Base-by-base conservation (phyloP, 2,113 vertebrate genomes). In the Caretta caretta region DNA sequence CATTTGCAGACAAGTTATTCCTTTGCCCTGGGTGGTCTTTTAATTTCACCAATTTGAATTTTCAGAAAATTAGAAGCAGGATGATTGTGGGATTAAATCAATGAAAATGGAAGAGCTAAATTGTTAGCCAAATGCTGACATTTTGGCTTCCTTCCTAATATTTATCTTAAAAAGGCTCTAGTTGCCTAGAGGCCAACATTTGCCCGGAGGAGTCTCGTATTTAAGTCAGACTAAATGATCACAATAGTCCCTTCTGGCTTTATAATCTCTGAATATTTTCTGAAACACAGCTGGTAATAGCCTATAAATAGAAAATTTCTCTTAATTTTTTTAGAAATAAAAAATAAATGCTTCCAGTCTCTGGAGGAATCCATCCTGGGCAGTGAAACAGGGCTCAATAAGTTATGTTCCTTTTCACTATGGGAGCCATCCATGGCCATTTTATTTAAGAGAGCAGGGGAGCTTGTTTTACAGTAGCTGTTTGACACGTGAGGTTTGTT, bases 401-500 rank as follows among this genome's bases (percentile, higher is more conserved):
- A 96, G 59, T 1, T 11, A 88, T 92, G 59, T 92, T 96, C 9
- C 3, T 17, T 87, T 94, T 87, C 49, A 82, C 48, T 46, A 13
- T 25, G 51, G 89, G 54, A 95, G 50, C n/a, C 65, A 90, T 29
- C 53, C 87, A 56, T 46, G 3, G 1, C 75, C 89, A n/a, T 92
- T 92, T 76, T 86, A 7, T 83, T 95, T 88, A 94, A 96, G 46
- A 48, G 54, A n/a, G 2, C 8, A 54, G 13, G 6, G 3, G 7
- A 27, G 19, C 22, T 90, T 97, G 59, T 90, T 97, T 97, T 42
- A 93, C 10, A 95, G 76, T 25, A 93, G 9, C 75, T 94, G 1
- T 93, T 84, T 51, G 56, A 90, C 62, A 93, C 17, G 76, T 72
- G 29, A 95, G 11, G 3, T n/a, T 94, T 96, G n/a, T 83, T 92